Percentiles rank a stretch among this genome's conserved stretches.
Evolutionary conservation across 2,113 vertebrate genomes (phyloP).

Genomic region (Nicator chloris): DNA sequence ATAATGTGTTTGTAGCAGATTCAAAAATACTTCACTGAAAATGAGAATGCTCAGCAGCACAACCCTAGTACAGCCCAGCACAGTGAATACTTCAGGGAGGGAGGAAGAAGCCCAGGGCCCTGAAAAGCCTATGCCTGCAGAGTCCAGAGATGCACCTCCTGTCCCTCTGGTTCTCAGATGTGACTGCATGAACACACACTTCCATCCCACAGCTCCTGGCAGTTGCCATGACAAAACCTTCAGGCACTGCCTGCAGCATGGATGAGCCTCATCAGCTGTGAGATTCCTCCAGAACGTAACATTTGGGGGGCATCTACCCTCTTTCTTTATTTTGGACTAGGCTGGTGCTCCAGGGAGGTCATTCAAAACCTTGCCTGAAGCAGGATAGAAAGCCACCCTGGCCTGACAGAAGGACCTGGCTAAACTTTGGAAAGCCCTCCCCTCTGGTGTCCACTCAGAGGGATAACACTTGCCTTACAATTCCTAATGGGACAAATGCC

Average conservation of each 20-base stretch:
- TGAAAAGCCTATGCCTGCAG: not conserved
- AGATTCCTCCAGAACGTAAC: not conserved
- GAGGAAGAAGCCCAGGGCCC: not conserved
- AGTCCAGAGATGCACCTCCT: not conserved
- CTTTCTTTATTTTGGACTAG: not conserved
- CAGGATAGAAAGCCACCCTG: not conserved
- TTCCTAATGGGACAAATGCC: not conserved
- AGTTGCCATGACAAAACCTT: not conserved
- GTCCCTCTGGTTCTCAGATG: not conserved
- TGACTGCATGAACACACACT: not conserved
- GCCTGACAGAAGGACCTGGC: not conserved
- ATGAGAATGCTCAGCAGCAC: not conserved
- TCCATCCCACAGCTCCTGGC: rapidly evolving
- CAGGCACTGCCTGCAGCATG: not conserved
- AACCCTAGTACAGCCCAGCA: not conserved
- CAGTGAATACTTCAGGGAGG: rapidly evolving
- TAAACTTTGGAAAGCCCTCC: not conserved
- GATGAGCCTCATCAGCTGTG: not conserved
- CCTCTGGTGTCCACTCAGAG: not conserved
- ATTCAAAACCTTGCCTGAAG: not conserved
- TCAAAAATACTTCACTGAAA: not conserved
- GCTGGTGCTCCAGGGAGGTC: not conserved
- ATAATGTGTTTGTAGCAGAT: not conserved
- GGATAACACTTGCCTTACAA: not conserved
- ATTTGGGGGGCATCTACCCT: not conserved